phyloP scores from a whole-genome alignment of 2,113 vertebrate genomes.

The Diphyllodes magnificus region DNA sequence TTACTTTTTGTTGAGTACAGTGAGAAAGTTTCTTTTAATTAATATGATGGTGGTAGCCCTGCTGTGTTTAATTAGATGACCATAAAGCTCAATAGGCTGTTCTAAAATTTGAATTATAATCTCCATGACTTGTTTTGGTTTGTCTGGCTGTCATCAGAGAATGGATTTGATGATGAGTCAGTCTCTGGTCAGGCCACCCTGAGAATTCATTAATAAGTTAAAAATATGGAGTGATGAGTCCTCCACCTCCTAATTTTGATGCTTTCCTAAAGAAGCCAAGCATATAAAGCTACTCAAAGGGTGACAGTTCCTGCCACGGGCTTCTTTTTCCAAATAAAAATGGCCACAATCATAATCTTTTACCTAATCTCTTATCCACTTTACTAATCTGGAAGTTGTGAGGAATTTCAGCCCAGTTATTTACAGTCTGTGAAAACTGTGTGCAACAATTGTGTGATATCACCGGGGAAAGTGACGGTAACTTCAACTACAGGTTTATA shows the following conservation, averaged over 20 bases:
- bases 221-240: background rate
- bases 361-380: background rate
- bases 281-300: background rate
- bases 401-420: background rate
- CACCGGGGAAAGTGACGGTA: background rate
- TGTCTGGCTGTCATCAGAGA: constrained; percentile 24
- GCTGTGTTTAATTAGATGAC: constrained; percentile 44
- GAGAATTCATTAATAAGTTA: background rate
- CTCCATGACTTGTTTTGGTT: constrained; percentile 16
- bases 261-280: background rate
- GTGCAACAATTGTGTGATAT: background rate
- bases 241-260: background rate
- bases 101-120: constrained; percentile 27
- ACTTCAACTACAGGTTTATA: background rate
- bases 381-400: background rate
- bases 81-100: background rate
- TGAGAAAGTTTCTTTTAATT: constrained; percentile 29
- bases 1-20: background rate
- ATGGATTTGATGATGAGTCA: constrained; percentile 23
- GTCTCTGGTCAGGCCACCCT: background rate
- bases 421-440: background rate
- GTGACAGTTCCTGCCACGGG: background rate
- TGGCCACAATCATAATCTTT: background rate
- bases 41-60: background rate
- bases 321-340: background rate